Conservation (phyloP, 2,797 vertebrate species). For the Xiphophorus birchmanni region DNA sequence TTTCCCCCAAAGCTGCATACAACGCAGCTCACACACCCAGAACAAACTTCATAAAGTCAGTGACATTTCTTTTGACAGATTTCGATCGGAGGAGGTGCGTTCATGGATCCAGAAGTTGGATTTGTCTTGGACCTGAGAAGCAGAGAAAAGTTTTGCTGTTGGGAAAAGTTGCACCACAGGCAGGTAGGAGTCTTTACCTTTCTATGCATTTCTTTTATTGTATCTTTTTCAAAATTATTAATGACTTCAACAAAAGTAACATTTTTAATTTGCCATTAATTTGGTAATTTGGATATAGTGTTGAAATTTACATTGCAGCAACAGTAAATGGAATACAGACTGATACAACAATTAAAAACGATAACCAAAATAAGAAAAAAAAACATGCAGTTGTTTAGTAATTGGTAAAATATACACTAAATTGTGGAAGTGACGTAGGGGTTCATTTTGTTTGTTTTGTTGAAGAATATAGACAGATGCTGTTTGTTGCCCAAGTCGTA, state of each 20-base stretch:
- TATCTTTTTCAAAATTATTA: background rate
- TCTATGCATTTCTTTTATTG: slow-evolving; percentile 5
- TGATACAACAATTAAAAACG: background rate
- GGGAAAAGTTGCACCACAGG: slow-evolving; percentile 17
- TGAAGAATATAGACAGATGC: background rate
- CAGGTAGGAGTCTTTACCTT: slow-evolving; percentile 45
- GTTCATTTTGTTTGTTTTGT: background rate
- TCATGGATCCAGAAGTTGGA: slow-evolving; percentile 53
- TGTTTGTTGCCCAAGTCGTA: background rate
- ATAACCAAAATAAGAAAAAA: background rate
- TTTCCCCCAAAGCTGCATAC: slow-evolving; percentile 24
- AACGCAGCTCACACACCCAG: slow-evolving; percentile 9
- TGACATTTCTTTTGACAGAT: slow-evolving; percentile 65
- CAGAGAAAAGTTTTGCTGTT: slow-evolving; percentile 38
- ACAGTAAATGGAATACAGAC: background rate
- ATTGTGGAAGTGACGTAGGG: background rate
- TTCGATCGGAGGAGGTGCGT: slow-evolving; percentile 42
- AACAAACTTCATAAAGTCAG: slow-evolving; percentile 36
- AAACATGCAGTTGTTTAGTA: background rate
- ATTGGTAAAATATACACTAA: background rate
- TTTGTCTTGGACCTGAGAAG: slow-evolving; percentile 47
- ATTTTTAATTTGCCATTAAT: background rate
- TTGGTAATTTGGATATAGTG: background rate
- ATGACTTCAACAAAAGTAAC: background rate
- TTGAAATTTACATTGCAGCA: background rate